phyloP scores from a whole-genome alignment of 1,140 invertebrate species.

The Phymastichus coffea region DNA sequence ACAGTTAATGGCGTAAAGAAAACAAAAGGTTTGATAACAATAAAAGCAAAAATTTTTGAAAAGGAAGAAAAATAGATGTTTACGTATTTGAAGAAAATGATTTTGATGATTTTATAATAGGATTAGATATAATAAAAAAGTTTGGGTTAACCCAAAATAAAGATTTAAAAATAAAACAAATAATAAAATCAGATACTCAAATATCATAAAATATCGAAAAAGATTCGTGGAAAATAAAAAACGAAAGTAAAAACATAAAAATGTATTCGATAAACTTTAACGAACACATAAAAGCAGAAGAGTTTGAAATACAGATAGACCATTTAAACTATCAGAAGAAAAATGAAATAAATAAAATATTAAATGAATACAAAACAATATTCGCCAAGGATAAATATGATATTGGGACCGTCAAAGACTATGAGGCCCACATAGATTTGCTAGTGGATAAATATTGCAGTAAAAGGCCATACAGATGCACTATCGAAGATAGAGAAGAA shows the following conservation, averaged over 20 bases:
- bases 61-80: neutral
- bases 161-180: too few relatives aligned
- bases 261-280: neutral
- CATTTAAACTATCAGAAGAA: constrained; percentile 1
- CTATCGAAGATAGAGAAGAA: constrained; percentile 4
- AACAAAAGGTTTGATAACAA: neutral
- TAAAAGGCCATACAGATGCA: neutral
- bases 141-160: too few relatives aligned
- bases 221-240: too few relatives aligned
- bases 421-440: constrained; percentile 24
- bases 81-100: neutral
- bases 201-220: too few relatives aligned
- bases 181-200: too few relatives aligned
- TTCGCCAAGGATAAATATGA: constrained; percentile 30
- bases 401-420: constrained; percentile 17
- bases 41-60: neutral
- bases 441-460: constrained; percentile 8
- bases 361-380: constrained; percentile 19
- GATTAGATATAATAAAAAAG: neutral
- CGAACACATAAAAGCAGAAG: constrained; percentile 3
- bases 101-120: neutral
- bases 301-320: constrained; percentile 10
- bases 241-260: neutral
- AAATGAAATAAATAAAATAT: constrained; percentile 8
- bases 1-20: neutral